A percentile compares a stretch with the other conserved stretches of the same genome.
phyloP scores from a whole-genome alignment of 2,113 vertebrate species.

The Dendrocopos noguchii region DNA sequence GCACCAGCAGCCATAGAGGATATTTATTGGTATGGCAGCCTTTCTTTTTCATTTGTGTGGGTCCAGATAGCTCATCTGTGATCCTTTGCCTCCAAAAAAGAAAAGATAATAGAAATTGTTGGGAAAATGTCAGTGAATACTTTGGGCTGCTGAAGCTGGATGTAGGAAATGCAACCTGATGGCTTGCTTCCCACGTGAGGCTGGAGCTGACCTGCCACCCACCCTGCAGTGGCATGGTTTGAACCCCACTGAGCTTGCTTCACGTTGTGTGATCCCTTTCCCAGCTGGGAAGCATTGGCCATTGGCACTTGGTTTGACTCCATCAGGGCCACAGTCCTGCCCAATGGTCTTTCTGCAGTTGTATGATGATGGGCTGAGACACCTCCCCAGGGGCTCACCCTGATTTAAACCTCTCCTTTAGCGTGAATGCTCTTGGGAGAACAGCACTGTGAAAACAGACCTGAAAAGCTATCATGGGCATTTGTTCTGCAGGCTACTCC shows the following conservation, averaged over 20 bases:
- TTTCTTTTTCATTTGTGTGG: neutral
- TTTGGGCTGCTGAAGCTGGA: neutral
- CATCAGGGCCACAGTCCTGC: fast-evolving
- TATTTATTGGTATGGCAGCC: neutral
- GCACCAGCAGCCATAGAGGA: neutral
- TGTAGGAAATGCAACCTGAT: neutral
- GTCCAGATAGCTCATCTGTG: neutral
- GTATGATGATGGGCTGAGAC: neutral
- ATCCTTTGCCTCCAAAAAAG: neutral
- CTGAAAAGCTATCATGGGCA: neutral
- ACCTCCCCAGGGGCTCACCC: neutral
- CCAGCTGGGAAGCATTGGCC: fast-evolving
- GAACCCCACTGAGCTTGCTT: neutral
- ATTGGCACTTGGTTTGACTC: fast-evolving
- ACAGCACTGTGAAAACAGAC: neutral
- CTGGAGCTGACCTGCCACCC: neutral
- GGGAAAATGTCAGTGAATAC: neutral
- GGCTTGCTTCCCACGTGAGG: fast-evolving
- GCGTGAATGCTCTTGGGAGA: neutral
- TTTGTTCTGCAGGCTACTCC: neutral
- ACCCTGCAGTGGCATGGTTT: neutral
- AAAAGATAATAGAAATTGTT: neutral
- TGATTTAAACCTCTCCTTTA: neutral
- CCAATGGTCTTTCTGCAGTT: neutral
- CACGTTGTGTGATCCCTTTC: neutral